These are phyloP conservation scores for Mamestra configurata DNA, from an alignment of 1,140 invertebrate genomes.

Conservation along the genomic window DNA sequence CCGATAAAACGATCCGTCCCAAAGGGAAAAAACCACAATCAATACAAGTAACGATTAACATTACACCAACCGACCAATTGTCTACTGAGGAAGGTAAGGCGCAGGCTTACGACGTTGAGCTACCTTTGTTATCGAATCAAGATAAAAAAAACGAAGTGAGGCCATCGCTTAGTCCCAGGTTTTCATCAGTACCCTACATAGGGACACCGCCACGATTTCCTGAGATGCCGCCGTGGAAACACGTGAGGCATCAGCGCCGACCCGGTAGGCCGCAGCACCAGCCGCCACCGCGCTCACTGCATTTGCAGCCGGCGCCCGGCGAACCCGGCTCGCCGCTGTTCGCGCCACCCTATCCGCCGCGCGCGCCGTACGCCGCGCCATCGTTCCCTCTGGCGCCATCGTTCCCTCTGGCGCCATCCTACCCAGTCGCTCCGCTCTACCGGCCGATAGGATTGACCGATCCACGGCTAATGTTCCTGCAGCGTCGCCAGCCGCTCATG, in stretches of 20 bases:
- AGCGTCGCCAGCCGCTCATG: neutral
- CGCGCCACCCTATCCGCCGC: too few species aligned
- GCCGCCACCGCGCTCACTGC: too few species aligned
- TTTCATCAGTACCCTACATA: neutral
- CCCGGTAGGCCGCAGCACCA: neutral
- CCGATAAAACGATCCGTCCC: neutral
- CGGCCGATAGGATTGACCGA: neutral
- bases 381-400: neutral
- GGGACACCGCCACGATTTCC: neutral
- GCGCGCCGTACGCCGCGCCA: too few species aligned
- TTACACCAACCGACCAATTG: neutral
- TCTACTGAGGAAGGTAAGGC: neutral
- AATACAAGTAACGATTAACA: slow-evolving; percentile 18
- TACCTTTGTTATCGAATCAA: neutral
- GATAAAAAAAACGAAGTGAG: neutral
- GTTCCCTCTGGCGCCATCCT: neutral
- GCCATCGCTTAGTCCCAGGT: neutral
- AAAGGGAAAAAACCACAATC: neutral
- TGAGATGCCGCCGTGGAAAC: neutral
- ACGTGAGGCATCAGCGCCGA: neutral
- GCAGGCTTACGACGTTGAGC: neutral
- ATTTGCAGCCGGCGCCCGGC: too few species aligned
- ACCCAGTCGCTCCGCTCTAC: neutral
- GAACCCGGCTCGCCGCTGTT: too few species aligned
- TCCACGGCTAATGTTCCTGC: neutral